Percentiles rank a stretch among this genome's conserved stretches.
phyloP scores from a whole-genome alignment of 2,888 invertebrate species.

The Uloborus plumipes region DNA sequence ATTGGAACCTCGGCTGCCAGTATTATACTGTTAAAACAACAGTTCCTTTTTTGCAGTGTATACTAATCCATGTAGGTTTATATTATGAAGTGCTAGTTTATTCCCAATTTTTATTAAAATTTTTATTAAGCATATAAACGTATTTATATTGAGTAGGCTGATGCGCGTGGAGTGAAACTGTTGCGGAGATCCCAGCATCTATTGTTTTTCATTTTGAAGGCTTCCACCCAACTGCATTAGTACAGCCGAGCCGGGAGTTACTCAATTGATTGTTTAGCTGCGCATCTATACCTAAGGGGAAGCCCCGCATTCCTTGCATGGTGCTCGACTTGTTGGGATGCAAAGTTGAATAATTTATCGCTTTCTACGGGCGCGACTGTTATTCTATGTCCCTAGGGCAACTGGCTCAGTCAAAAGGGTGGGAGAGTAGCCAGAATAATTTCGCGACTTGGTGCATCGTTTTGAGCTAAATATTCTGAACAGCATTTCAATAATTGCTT shows the following conservation, averaged over 20 bases:
- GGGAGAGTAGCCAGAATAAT: constrained; percentile 44
- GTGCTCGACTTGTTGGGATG: constrained; percentile 60
- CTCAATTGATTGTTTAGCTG: constrained; percentile 38
- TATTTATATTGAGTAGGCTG: too few species aligned
- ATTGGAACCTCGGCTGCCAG: too few species aligned
- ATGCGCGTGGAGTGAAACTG: too few species aligned
- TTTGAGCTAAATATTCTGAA: constrained; percentile 51
- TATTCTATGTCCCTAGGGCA: constrained; percentile 42
- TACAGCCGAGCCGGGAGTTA: not conserved
- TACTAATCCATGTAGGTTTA: too few species aligned
- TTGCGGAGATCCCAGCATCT: too few species aligned
- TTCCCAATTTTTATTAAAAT: too few species aligned
- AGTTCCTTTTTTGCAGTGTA: too few species aligned
- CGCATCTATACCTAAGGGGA: constrained; percentile 25
- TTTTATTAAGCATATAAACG: too few species aligned
- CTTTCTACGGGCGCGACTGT: constrained; percentile 58
- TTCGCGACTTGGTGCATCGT: constrained; percentile 48
- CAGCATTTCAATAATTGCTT: constrained; percentile 56
- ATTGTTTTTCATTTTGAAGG: too few species aligned
- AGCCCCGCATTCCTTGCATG: constrained; percentile 19
- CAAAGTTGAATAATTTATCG: constrained; percentile 56
- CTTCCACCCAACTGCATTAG: not conserved
- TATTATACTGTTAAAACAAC: too few species aligned
- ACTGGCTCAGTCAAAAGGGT: constrained; percentile 32
- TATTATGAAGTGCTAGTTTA: too few species aligned